Base-by-base conservation (phyloP, 2,797 vertebrate species). In the Hozukius guyotensis region DNA sequence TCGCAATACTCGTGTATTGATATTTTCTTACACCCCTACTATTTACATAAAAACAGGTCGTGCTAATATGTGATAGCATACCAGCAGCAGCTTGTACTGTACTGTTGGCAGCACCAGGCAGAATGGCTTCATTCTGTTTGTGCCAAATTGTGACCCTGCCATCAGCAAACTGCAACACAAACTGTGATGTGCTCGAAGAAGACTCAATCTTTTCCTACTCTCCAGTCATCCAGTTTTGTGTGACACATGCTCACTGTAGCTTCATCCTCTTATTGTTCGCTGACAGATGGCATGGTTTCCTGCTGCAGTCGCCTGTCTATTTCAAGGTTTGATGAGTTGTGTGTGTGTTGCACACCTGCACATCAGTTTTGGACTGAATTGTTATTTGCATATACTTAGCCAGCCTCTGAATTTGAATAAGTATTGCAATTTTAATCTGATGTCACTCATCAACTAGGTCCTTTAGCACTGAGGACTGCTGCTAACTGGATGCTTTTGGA, bases 221-320 rank as follows among this genome's bases (percentile, higher is more conserved):
- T 70, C 18, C 77, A 76, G 12, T 64, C 74, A 29, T 79, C 78
- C 75, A 32, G 66, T 38, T 77, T 60, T 80, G 76, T 55, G 34
- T 38, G 65, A 69, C 59, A 61, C 62, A 49, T 8, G 72, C 75
- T 73, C 72, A 31, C n/a, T 29, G 46, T 20, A 34, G 82, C 80
- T 71, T 76, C 77, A 57, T 82, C 76, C 80, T 85, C 87, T 82
- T 80, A 68, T 34, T 80, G 75, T 81, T 69, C 32, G 64, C 85
- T 74, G 77, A 81, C 85, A 87, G 85, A 86, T 84, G 83, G 79
- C 76, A 65, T 3, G 12, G 65, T 52, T 84, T 86, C 53, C 76
- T 63, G 52, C 75, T 65, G 77, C 71, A 49, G 60, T 72, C 32
- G 32, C 73, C 65, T 8, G 55, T 66, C 73, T 63, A 2, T 38